A percentile compares a stretch with the other conserved stretches of the same genome.
Evolutionary conservation across 2,113 vertebrate species (phyloP).

Genomic region (Petaurus breviceps): DNA sequence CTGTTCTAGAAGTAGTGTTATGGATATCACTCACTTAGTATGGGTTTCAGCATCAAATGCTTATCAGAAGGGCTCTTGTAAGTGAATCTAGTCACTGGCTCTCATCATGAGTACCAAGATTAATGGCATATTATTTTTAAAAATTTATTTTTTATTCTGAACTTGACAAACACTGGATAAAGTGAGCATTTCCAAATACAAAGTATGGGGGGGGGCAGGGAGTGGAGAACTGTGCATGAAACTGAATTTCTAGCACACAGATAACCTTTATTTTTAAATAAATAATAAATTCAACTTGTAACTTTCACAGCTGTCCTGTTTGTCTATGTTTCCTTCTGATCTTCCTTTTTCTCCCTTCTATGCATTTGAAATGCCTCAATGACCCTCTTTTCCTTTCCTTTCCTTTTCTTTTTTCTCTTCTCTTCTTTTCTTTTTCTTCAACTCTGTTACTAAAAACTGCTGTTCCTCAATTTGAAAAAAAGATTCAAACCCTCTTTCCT

Average conservation of each 20-base stretch:
- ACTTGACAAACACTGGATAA: not conserved
- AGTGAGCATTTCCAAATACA: not conserved
- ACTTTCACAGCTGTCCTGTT: not conserved
- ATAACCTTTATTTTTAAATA: not conserved
- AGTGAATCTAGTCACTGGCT: not conserved
- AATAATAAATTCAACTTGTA: not conserved
- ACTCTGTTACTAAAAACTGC: not conserved
- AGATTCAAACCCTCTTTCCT: not conserved
- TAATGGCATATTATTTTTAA: not conserved
- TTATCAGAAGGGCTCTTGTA: not conserved
- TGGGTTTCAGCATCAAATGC: not conserved
- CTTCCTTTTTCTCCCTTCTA: not conserved
- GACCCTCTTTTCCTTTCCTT: not conserved
- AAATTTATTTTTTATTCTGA: not conserved
- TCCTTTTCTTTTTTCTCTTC: not conserved
- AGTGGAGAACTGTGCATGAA: not conserved
- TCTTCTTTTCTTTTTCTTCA: not conserved
- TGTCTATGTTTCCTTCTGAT: not conserved
- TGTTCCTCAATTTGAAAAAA: not conserved
- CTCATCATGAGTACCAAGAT: not conserved
- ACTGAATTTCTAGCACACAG: not conserved
- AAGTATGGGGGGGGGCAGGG: not conserved
- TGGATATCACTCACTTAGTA: conserved; percentile 8
- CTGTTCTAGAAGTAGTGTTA: conserved; percentile 15
- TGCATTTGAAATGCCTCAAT: not conserved